Base-by-base conservation (phyloP, 2,888 invertebrate species). In the Trichopoda pennipes region DNA sequence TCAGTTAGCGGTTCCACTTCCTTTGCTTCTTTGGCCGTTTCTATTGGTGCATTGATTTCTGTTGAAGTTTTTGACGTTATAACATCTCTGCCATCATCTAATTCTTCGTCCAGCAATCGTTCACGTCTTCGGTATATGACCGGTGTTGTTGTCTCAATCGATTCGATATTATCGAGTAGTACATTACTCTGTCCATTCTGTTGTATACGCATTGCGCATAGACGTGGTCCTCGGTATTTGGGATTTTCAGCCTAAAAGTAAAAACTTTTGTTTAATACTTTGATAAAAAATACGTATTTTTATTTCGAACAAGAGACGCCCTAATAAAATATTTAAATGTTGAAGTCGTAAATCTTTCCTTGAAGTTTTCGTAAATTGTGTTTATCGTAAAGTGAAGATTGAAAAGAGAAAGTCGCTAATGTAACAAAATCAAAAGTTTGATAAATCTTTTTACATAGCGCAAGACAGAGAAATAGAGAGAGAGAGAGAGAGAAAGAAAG, bases 111-210 rank as follows among this genome's bases (percentile, higher is more conserved):
- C 3, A 91, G 85, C 28, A 91, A 86, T 4, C 89, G 88, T 74
- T 90, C 93, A 83, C 94, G 93, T 12, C 94, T 92, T 80, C 94
- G 94, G 86, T 96, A 96, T 51, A 96, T 91, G 42, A 96, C 94
- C 0, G 96, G 95, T 16, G 95, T 94, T 35, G 94, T 93, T 16
- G 90, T 88, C 58, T 90, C 90, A 16, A 90, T 86, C 56, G 94
- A 94, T 85, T 95, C 95, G 42, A 95, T 94, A 86, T 95, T 96
- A 89, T 96, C 96, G 28, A 96, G 91, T 7, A 96, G 91, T 86
- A 96, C 95, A 89, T 96, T 96, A 88, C 95, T 95, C 14, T 95
- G 95, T 8, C 95, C 95, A 8, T 94, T 94, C 87, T 95, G 95
- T 87, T 95, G 95, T 86, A 96, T 93, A 47, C 95, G 93, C 87